These are phyloP conservation scores for Eumaeus atala DNA, from an alignment of 1,140 invertebrate genomes.

Conservation along the genomic window DNA sequence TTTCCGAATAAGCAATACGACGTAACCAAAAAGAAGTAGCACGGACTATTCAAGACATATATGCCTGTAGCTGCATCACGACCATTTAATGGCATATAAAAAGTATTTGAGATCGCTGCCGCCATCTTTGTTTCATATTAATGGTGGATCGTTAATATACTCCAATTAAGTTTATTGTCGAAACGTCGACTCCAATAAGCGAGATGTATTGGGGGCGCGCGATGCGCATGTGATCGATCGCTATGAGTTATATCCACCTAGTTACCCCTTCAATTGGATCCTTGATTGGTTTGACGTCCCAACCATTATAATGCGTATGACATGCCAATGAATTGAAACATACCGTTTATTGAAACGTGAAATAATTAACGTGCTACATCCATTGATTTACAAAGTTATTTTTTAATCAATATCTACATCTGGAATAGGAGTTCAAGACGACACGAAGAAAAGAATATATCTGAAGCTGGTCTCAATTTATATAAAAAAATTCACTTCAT, in stretches of 20 bases:
- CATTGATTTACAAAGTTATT: no score
- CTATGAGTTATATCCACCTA: conserved; percentile 64
- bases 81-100: no score
- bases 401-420: no score
- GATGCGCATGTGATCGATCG: conserved; percentile 59
- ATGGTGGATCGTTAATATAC: conserved; percentile 64
- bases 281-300: conserved; percentile 68
- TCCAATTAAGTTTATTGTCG: conserved; percentile 70
- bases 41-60: no score
- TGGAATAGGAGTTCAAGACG: no score
- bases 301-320: conserved; percentile 52
- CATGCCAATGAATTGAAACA: conserved; percentile 55
- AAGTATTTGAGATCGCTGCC: conserved; percentile 6
- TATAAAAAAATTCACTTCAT: no score
- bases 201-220: conserved; percentile 47
- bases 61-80: no score
- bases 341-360: conserved; percentile 36
- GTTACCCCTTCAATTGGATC: conserved; percentile 69
- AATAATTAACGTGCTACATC: no score
- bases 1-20: no score
- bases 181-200: conserved; percentile 58
- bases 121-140: conserved; percentile 66
- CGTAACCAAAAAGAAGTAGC: no score
- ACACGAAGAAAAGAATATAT: no score
- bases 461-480: no score